These are phyloP conservation scores for Andinoacara biseriatus DNA, from an alignment of 2,113 vertebrate species.

Conservation along the genomic window DNA sequence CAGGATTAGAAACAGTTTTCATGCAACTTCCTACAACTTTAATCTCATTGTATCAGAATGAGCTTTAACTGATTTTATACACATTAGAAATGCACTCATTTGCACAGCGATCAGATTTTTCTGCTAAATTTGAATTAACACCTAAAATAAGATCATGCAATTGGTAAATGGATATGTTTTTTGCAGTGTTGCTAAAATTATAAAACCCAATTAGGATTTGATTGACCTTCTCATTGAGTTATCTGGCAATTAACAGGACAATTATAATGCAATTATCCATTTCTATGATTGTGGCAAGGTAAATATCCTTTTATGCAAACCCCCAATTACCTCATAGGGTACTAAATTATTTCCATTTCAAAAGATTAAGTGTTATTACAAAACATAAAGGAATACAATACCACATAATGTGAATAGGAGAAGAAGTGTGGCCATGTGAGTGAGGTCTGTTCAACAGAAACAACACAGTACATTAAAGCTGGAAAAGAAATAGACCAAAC, in stretches of 20 bases:
- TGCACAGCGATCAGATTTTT: not conserved
- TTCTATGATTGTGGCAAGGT: not conserved
- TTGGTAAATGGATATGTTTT: not conserved
- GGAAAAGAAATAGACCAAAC: not conserved
- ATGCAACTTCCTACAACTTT: slow-evolving; percentile 26
- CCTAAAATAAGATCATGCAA: not conserved
- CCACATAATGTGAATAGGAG: slow-evolving; percentile 81
- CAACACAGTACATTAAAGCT: slow-evolving; percentile 27
- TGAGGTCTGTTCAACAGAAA: slow-evolving; percentile 78
- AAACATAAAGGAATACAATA: slow-evolving; percentile 73
- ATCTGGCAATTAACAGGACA: not conserved
- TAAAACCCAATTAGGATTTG: not conserved
- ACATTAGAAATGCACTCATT: not conserved
- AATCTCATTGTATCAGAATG: slow-evolving; percentile 14
- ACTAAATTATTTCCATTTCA: slow-evolving; percentile 25
- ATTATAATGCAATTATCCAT: slow-evolving; percentile 20
- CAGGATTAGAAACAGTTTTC: slow-evolving; percentile 35
- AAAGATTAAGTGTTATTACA: slow-evolving; percentile 16
- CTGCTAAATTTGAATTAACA: not conserved
- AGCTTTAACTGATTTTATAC: slow-evolving; percentile 10
- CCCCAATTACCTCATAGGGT: slow-evolving; percentile 10
- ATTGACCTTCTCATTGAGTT: not conserved
- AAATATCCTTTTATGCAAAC: not conserved
- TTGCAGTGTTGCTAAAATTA: not conserved
- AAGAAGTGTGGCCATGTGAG: slow-evolving; percentile 76